phyloP scores from a whole-genome alignment of 2,797 vertebrate species.

The Sciurus vulgaris region DNA sequence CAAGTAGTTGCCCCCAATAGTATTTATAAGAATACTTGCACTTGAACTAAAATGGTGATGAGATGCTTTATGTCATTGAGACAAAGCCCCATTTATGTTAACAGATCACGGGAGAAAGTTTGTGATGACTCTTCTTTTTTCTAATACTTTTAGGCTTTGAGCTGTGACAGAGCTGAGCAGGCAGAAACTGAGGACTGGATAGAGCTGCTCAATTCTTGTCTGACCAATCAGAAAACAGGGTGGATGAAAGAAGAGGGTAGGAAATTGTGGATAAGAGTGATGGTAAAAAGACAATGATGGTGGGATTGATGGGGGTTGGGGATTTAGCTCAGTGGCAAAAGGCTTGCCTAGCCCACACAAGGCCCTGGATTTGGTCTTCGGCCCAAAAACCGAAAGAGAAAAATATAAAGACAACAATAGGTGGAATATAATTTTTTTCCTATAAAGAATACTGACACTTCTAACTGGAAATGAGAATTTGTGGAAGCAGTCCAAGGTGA shows the following conservation, averaged over 20 bases:
- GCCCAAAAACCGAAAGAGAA: no score
- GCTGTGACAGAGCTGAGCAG: neutral
- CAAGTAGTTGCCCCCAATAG: neutral
- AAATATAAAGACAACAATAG: neutral
- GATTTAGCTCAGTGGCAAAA: no score
- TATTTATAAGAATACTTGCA: neutral
- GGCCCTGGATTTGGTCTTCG: no score
- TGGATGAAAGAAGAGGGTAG: neutral
- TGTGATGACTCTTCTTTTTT: conserved; percentile 33
- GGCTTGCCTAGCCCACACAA: no score
- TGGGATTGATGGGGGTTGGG: no score
- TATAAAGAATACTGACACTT: neutral
- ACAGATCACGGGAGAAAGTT: conserved; percentile 48
- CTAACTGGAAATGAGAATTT: conserved; percentile 46
- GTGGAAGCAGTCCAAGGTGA: neutral
- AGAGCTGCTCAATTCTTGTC: neutral
- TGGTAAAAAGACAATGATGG: neutral
- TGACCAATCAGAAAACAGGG: conserved; percentile 54
- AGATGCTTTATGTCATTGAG: conserved; percentile 34
- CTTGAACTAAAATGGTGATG: conserved; percentile 48
- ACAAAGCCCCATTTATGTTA: conserved; percentile 20
- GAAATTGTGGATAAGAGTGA: neutral
- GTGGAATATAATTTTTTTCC: neutral
- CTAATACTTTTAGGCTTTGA: neutral
- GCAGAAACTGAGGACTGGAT: neutral